Evolutionary conservation across 1,140 invertebrate species (phyloP).

Genomic region (Solenopsis fugax): DNA sequence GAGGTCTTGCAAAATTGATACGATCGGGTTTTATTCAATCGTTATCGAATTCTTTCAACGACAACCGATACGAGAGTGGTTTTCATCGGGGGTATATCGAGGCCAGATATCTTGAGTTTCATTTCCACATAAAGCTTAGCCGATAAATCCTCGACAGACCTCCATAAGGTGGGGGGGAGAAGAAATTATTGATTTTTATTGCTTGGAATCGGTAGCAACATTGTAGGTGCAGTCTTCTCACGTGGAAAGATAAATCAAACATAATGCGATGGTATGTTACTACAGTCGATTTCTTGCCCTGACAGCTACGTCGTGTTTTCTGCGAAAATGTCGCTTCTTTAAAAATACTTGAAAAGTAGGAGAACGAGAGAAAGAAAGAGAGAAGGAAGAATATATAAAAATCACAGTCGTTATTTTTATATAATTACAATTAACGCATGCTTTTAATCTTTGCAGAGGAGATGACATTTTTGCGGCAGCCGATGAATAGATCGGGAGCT

Average conservation of each 20-base stretch:
- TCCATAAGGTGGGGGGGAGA: background rate
- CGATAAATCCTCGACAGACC: conserved; percentile 34
- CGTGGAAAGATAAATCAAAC: conserved; percentile 55
- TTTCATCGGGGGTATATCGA: conserved; percentile 50
- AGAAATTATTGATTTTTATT: conserved; percentile 55
- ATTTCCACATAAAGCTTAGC: conserved; percentile 60
- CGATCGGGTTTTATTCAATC: conserved; percentile 61
- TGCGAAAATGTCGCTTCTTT: background rate
- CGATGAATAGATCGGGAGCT: conserved; percentile 54
- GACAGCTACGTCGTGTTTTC: background rate
- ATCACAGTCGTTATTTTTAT: conserved; percentile 26
- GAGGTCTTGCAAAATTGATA: conserved; percentile 56
- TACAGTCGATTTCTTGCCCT: conserved; percentile 25
- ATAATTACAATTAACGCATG: conserved; percentile 27
- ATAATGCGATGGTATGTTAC: conserved; percentile 23
- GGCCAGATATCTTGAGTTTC: conserved; percentile 61
- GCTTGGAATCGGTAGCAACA: conserved; percentile 36
- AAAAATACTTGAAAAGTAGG: background rate
- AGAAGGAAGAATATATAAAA: background rate
- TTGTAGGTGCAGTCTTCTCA: conserved; percentile 34
- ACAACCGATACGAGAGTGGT: conserved; percentile 33
- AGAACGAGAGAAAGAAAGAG: background rate
- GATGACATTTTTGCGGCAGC: conserved; percentile 57
- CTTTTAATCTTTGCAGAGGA: conserved; percentile 13
- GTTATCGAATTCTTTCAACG: conserved; percentile 57